A percentile compares a stretch with the other conserved stretches of the same genome.
These are phyloP conservation scores for Drosophila teissieri DNA, from an alignment of 1,140 invertebrate genomes.

Conservation along the genomic window DNA sequence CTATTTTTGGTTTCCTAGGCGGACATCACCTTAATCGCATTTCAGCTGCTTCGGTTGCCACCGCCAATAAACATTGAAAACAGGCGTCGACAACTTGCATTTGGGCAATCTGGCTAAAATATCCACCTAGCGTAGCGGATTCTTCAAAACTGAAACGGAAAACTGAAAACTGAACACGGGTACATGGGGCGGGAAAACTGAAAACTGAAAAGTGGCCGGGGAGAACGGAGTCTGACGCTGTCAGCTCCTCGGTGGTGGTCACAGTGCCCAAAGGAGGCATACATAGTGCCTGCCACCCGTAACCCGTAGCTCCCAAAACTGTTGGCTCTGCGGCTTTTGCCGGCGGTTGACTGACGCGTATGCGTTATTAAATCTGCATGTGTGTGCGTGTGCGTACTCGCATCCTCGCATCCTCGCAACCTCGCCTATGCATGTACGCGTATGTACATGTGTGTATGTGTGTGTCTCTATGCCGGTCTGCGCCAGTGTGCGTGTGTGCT, in stretches of 20 bases:
- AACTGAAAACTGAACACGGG: neutral
- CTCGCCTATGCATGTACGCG: neutral
- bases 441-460: neutral
- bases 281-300: neutral
- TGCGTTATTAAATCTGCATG: conserved; percentile 80
- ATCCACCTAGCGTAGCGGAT: conserved; percentile 36
- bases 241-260: conserved; percentile 65
- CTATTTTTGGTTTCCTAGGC: neutral
- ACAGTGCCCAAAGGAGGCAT: conserved; percentile 22
- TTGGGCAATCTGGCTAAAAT: no score
- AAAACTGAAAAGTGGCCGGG: neutral
- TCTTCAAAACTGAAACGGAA: conserved; percentile 62
- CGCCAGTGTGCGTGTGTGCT: conserved; percentile 63
- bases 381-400: conserved; percentile 33
- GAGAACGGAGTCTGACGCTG: conserved; percentile 41
- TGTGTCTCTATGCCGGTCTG: conserved; percentile 14
- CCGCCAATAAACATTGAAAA: conserved; percentile 71
- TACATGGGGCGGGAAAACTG: conserved; percentile 8
- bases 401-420: neutral
- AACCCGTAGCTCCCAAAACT: conserved; percentile 50
- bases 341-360: conserved; percentile 75
- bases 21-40: conserved; percentile 15
- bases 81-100: conserved; percentile 22
- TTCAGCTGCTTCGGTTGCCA: conserved; percentile 38
- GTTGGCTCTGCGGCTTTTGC: conserved; percentile 67